A percentile compares a stretch with the other conserved stretches of the same genome.
phyloP scores from a whole-genome alignment of 2,113 vertebrate genomes.

The Jacana jacana region DNA sequence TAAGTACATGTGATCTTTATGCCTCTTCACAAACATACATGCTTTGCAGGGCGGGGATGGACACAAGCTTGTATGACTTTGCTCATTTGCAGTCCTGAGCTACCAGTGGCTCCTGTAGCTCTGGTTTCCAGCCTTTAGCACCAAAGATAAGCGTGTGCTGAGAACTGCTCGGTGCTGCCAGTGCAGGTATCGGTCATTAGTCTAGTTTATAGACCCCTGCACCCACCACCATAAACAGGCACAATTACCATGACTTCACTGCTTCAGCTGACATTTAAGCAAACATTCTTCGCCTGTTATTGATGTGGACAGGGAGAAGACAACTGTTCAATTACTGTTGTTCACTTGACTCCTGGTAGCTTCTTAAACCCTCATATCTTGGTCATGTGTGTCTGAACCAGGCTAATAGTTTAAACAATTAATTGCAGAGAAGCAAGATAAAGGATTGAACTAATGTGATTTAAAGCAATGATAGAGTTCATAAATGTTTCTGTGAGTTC shows the following conservation, averaged over 20 bases:
- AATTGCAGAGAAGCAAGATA: background rate
- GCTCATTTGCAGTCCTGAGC: background rate
- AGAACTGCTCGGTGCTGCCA: background rate
- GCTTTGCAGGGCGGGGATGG: background rate
- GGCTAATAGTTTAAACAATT: background rate
- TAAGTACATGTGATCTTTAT: background rate
- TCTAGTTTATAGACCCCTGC: background rate
- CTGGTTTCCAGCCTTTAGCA: background rate
- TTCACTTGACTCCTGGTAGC: background rate
- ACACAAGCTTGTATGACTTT: background rate
- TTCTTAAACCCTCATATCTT: background rate
- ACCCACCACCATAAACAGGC: rapidly evolving
- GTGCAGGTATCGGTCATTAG: background rate
- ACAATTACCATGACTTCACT: background rate
- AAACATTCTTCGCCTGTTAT: background rate
- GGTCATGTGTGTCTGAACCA: background rate
- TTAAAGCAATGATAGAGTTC: background rate
- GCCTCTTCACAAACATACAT: background rate
- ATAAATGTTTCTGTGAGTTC: background rate
- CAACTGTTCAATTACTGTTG: background rate
- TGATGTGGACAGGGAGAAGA: background rate
- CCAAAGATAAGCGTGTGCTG: background rate
- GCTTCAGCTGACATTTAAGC: background rate
- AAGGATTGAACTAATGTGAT: background rate
- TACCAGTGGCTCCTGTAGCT: background rate